These are phyloP conservation scores for Tapirus terrestris DNA, from an alignment of 2,113 vertebrate species.

Conservation along the genomic window DNA sequence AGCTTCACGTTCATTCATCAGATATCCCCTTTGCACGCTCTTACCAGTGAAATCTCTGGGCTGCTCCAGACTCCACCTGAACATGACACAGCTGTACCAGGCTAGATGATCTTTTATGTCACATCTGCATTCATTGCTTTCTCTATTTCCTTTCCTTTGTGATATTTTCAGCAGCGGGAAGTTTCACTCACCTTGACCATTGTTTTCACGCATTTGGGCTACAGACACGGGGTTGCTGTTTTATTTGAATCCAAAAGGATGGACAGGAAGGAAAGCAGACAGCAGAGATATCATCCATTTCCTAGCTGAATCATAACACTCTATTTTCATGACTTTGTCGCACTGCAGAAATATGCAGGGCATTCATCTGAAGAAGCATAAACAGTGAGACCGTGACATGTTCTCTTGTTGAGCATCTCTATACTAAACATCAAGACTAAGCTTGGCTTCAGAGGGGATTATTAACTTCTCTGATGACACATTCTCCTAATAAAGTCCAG, in stretches of 20 bases:
- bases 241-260: conserved; percentile 75
- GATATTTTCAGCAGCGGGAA: conserved; percentile 83
- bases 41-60: conserved; percentile 45
- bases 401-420: background rate
- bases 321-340: conserved; percentile 65
- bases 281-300: conserved; percentile 71
- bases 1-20: conserved; percentile 50
- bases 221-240: conserved; percentile 71
- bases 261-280: conserved; percentile 85
- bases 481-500: background rate
- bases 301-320: conserved; percentile 74
- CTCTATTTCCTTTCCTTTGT: conserved; percentile 73
- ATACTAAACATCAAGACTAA: background rate
- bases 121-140: conserved; percentile 44
- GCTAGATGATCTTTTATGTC: conserved; percentile 28
- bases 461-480: background rate
- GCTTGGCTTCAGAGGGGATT: background rate
- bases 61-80: conserved; percentile 25
- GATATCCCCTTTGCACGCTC: conserved; percentile 68
- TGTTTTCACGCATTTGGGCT: conserved; percentile 81
- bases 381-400: background rate
- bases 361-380: conserved; percentile 20
- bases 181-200: conserved; percentile 84
- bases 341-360: conserved; percentile 61
- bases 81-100: conserved; percentile 63